Base-by-base conservation (phyloP, 1,140 invertebrate genomes). In the Antheraea pernyi region DNA sequence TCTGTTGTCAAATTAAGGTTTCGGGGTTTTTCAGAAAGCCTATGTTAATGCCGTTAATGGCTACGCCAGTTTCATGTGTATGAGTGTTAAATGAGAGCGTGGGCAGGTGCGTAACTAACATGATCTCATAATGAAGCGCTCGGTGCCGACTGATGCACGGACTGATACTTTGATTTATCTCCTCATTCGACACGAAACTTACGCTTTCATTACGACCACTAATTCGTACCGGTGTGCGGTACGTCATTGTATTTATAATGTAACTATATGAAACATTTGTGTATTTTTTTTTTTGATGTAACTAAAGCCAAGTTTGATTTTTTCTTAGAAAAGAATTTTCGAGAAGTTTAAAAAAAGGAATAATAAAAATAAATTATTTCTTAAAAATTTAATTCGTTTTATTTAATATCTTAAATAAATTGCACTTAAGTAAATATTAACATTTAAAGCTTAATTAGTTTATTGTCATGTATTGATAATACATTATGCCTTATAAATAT, bases 331-430 rank as follows among this genome's bases (percentile, higher is more conserved):
- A 89, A 89, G 83, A 90, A 87, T 90, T 89, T 80, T 30, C 22
- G 81, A 89, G 87, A 89, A 80, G 80, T 90, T 88, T 30, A 69
- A 81, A 88, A 81, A 91, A 89, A 85, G 82, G 84, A 88, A 86
- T 85, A 89, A 88, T 88, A 91, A 90, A 90, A 82, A 89, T 90
- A 90, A 90, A 90, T 90, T 91, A 90, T 90, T 91, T 91, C 88
- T 89, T 90, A 88, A 79, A 61, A 66, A 42, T 42, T 59, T 53
- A 81, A 81, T 79, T 84, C 78, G 84, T 91, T 89, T 91, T 88
- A 87, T 89, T 89, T 88, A 65, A n/a, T 58, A 48, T 53, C 36
- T 72, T 71, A 16, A 16, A 16, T 53, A 16, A 53, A 53, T 53
- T 53, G 46, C 46, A 53, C 46, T 53, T 53, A 53, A 4, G 7